These are phyloP conservation scores for Sinentomon sp. DNA, from an alignment of 2,888 invertebrate species.

Conservation along the genomic window DNA sequence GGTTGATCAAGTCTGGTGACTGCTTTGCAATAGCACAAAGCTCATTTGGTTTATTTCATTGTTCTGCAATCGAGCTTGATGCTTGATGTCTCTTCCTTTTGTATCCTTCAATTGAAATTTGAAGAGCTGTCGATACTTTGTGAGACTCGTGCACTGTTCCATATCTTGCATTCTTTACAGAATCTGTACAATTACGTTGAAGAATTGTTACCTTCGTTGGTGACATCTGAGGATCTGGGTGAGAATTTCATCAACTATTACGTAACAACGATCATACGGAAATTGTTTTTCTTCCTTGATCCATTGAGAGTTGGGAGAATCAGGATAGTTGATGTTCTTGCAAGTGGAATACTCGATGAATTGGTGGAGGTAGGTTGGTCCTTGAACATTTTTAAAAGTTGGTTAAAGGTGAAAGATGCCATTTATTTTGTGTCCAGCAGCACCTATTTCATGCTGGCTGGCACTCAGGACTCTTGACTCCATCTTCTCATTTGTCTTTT, in stretches of 20 bases:
- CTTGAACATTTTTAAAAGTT: slow-evolving; percentile 5
- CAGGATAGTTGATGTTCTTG: slow-evolving; percentile 66
- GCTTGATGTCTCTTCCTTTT: not conserved
- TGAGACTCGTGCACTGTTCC: not conserved
- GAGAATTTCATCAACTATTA: slow-evolving; percentile 86
- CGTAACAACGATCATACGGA: slow-evolving; percentile 79
- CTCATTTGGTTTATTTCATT: no score
- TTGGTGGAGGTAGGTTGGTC: slow-evolving; percentile 51
- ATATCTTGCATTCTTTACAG: slow-evolving; percentile 24
- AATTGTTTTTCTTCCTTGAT: slow-evolving; percentile 87
- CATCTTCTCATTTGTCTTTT: no score
- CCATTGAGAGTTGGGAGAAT: slow-evolving; percentile 62
- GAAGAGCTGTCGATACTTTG: not conserved
- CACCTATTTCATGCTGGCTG: not conserved
- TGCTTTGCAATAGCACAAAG: no score
- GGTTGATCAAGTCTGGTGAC: no score
- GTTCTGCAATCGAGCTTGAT: not conserved
- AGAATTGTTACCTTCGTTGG: slow-evolving; percentile 70
- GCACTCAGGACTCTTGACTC: no score
- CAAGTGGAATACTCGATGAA: slow-evolving; percentile 74
- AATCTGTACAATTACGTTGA: slow-evolving; percentile 84
- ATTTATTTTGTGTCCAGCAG: no score
- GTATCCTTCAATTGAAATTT: not conserved
- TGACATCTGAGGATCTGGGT: slow-evolving; percentile 66
- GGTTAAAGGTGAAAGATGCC: no score